Percentiles rank a stretch among this genome's conserved stretches.
These are phyloP conservation scores for Phenganax stokvisi DNA, from an alignment of 92 coral and sea anemone genomes.

Conservation along the genomic window DNA sequence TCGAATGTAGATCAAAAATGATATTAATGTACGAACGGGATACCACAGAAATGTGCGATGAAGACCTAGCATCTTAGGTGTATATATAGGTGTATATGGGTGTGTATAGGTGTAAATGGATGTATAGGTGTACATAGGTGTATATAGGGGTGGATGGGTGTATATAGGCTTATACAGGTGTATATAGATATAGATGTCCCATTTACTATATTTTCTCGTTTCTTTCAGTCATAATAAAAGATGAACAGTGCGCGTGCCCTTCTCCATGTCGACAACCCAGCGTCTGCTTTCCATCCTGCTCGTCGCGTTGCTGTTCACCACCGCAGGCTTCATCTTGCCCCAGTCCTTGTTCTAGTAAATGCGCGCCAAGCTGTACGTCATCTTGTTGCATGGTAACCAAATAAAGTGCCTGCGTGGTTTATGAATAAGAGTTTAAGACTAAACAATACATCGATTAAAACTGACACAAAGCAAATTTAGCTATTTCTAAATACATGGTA, in stretches of 20 bases:
- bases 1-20: no score
- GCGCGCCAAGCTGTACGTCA: slow-evolving; percentile 7
- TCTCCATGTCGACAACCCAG: slow-evolving; percentile 4
- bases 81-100: no score
- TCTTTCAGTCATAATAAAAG: background rate
- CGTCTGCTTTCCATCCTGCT: slow-evolving; percentile 1
- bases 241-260: background rate
- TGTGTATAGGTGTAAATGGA: no score
- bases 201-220: background rate
- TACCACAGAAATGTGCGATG: no score
- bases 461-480: background rate
- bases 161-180: no score
- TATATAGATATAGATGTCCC: no score
- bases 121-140: no score
- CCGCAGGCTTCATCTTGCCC: background rate
- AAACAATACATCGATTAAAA: background rate
- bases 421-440: background rate
- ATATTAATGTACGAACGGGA: background rate
- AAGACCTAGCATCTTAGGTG: no score
- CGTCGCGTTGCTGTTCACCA: background rate
- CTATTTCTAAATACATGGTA: background rate
- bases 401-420: background rate
- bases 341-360: slow-evolving; percentile 1
- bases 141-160: no score
- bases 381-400: background rate